Percentiles rank a stretch among this genome's conserved stretches.
Evolutionary conservation across 2,888 invertebrate genomes (phyloP).

Genomic region (Neoascia interrupta): DNA sequence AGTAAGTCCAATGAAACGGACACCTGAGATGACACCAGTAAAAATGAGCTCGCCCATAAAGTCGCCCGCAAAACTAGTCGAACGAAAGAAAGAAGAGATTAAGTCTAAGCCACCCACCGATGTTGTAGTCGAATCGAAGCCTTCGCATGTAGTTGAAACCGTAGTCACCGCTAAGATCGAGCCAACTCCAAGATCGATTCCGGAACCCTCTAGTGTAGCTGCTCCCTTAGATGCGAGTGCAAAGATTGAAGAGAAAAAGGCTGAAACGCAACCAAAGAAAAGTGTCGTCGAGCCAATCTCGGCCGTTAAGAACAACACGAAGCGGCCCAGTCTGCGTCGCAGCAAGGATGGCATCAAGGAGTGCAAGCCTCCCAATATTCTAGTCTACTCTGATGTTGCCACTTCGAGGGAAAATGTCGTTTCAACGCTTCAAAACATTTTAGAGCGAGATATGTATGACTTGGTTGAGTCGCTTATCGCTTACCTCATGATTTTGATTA

Average conservation of each 20-base stretch:
- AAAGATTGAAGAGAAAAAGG: conserved; percentile 39
- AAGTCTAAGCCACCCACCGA: conserved; percentile 72
- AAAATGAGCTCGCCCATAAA: conserved; percentile 8
- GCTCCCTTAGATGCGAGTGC: neutral
- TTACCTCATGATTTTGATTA: neutral
- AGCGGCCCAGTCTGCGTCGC: conserved; percentile 75
- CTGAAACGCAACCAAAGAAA: conserved; percentile 13
- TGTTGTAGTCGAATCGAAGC: conserved; percentile 42
- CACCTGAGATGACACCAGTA: conserved; percentile 43
- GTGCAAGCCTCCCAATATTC: conserved; percentile 88
- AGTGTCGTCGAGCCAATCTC: conserved; percentile 54
- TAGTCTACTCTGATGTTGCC: conserved; percentile 90
- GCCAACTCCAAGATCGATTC: conserved; percentile 50
- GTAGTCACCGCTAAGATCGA: conserved; percentile 61
- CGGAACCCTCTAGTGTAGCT: conserved; percentile 1
- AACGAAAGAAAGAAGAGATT: conserved; percentile 51
- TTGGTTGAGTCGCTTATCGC: too few species aligned
- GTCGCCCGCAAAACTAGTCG: conserved; percentile 22
- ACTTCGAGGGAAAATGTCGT: conserved; percentile 88
- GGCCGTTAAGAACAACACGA: conserved; percentile 67
- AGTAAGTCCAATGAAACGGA: conserved; percentile 69
- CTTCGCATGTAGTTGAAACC: conserved; percentile 26
- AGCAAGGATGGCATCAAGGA: conserved; percentile 76
- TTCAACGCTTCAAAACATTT: conserved; percentile 84
- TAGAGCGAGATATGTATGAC: conserved; percentile 86